phyloP scores from a whole-genome alignment of 2,113 vertebrate species.

The Neotoma lepida region DNA sequence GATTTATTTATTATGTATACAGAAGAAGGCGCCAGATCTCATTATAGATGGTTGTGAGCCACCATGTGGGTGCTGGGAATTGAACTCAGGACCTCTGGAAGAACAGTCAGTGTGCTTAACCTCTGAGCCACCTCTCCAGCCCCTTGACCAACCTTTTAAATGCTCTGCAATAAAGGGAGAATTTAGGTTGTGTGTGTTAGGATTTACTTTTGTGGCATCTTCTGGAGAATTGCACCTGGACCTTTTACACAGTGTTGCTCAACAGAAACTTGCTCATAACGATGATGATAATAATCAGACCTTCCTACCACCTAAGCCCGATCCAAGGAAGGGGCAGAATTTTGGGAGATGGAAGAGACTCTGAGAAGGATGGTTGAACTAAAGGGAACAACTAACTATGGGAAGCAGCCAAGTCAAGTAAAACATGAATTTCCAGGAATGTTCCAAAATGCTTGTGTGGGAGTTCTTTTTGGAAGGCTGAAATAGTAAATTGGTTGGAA shows the following conservation, averaged over 20 bases:
- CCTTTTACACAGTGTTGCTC: slow-evolving; percentile 46
- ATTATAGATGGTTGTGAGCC: too few species aligned
- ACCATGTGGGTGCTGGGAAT: too few species aligned
- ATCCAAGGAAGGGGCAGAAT: neutral
- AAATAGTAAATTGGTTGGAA: slow-evolving; percentile 37
- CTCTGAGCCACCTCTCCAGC: too few species aligned
- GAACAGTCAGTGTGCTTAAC: too few species aligned
- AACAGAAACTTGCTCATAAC: slow-evolving; percentile 53
- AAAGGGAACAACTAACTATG: slow-evolving; percentile 50
- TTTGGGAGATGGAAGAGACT: slow-evolving; percentile 3
- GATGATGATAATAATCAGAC: slow-evolving; percentile 32
- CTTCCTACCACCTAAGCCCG: slow-evolving; percentile 4
- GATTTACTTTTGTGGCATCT: slow-evolving; percentile 59
- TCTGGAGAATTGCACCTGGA: slow-evolving; percentile 57
- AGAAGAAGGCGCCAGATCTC: too few species aligned
- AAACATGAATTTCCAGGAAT: slow-evolving; percentile 63
- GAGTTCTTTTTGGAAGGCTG: slow-evolving; percentile 2
- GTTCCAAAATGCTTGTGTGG: slow-evolving; percentile 55
- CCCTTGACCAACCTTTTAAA: slow-evolving; percentile 46
- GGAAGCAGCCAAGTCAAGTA: slow-evolving; percentile 65
- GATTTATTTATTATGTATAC: too few species aligned
- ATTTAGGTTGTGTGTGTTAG: slow-evolving; percentile 36
- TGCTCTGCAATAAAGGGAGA: neutral
- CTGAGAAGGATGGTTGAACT: slow-evolving; percentile 2
- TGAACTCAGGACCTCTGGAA: too few species aligned